Conservation (phyloP, 1,140 invertebrate genomes). For the Acromyrmex charruanus region DNA sequence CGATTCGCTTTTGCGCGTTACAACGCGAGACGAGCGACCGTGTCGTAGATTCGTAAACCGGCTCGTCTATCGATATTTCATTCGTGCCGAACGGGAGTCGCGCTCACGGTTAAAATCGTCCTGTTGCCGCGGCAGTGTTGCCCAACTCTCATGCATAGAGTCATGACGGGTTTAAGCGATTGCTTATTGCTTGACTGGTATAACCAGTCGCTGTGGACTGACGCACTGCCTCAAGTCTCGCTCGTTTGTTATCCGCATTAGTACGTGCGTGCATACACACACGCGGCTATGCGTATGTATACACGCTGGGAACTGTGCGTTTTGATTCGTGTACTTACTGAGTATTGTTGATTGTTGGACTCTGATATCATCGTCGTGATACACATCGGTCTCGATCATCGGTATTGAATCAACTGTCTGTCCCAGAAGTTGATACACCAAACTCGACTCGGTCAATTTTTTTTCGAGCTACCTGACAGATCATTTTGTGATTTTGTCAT, state of each 20-base stretch:
- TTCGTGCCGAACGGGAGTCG: conserved; percentile 61
- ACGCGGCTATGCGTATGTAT: neutral
- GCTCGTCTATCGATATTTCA: conserved; percentile 72
- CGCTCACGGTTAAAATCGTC: conserved; percentile 61
- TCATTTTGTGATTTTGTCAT: neutral
- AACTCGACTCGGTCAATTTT: neutral
- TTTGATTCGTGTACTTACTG: conserved; percentile 15
- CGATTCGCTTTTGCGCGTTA: conserved; percentile 18
- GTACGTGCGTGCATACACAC: neutral
- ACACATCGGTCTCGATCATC: neutral
- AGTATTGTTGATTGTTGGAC: conserved; percentile 7
- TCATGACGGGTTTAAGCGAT: conserved; percentile 79
- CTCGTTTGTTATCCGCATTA: conserved; percentile 74
- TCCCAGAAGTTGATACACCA: conserved; percentile 3
- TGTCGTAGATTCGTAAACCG: conserved; percentile 55
- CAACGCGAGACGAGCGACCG: conserved; percentile 29
- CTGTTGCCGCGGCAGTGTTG: conserved; percentile 64
- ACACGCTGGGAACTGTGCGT: neutral
- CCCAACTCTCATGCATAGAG: conserved; percentile 79
- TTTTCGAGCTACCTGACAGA: neutral
- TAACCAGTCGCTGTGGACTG: conserved; percentile 71
- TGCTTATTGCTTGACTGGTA: conserved; percentile 76
- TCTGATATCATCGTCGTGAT: neutral
- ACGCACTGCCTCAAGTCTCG: conserved; percentile 70
- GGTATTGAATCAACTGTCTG: conserved; percentile 12